Evolutionary conservation across 2,888 invertebrate species (phyloP).

Genomic region (Pardosa pseudoannulata): DNA sequence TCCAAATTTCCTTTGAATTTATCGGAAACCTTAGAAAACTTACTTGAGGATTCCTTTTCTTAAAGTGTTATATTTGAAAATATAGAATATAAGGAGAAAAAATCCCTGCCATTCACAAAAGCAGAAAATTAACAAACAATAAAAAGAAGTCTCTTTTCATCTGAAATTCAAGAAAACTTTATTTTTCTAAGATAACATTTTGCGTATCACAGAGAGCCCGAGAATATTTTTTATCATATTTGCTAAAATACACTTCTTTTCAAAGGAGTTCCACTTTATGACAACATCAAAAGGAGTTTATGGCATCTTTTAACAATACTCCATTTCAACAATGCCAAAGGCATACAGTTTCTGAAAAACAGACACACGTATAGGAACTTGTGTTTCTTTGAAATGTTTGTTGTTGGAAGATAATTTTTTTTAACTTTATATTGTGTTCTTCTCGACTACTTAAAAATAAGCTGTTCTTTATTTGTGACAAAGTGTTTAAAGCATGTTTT

Average conservation of each 20-base stretch:
- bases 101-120: not conserved
- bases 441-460: too few relatives aligned
- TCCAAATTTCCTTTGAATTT: not conserved
- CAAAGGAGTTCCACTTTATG: slow-evolving; percentile 54
- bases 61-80: not conserved
- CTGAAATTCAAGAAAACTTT: slow-evolving; percentile 4
- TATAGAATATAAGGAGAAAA: not conserved
- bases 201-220: slow-evolving; percentile 18
- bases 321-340: slow-evolving; percentile 17
- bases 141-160: slow-evolving; percentile 4
- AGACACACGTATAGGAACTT: not conserved
- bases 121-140: slow-evolving; percentile 10
- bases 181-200: not conserved
- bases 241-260: slow-evolving; percentile 46
- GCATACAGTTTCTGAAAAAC: not conserved
- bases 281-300: slow-evolving; percentile 41
- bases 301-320: slow-evolving; percentile 13
- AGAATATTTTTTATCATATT: slow-evolving; percentile 46
- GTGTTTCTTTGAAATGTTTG: not conserved
- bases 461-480: too few relatives aligned
- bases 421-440: not conserved
- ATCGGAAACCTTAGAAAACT: not conserved
- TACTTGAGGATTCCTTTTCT: not conserved
- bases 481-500: too few relatives aligned
- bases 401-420: not conserved